phyloP scores from a whole-genome alignment of 2,888 invertebrate genomes.

The Meliscaeva auricollis region DNA sequence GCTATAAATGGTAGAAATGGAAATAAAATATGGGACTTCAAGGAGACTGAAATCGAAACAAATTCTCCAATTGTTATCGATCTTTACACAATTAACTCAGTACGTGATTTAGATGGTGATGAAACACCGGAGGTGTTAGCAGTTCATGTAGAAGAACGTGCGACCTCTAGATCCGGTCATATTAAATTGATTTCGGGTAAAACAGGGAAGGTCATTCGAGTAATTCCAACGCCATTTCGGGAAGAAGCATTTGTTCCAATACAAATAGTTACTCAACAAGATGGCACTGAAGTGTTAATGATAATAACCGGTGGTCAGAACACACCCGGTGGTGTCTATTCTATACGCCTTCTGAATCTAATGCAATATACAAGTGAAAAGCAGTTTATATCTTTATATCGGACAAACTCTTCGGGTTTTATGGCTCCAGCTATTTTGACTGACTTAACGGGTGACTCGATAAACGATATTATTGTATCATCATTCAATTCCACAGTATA shows the following conservation, averaged over 20 bases:
- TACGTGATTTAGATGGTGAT: constrained; percentile 89
- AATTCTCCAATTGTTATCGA: constrained; percentile 85
- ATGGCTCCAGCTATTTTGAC: constrained; percentile 88
- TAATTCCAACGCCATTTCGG: constrained; percentile 87
- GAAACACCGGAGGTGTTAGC: constrained; percentile 89
- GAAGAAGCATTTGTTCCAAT: constrained; percentile 90
- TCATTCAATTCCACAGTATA: constrained; percentile 89
- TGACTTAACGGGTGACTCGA: constrained; percentile 89
- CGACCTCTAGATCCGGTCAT: constrained; percentile 86
- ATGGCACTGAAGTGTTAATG: constrained; percentile 87
- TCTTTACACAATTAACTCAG: constrained; percentile 89
- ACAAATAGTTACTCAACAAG: constrained; percentile 86
- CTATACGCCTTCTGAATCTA: constrained; percentile 86
- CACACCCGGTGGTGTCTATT: constrained; percentile 89
- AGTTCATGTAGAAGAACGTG: constrained; percentile 87
- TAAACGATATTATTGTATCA: constrained; percentile 90
- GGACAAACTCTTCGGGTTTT: constrained; percentile 87
- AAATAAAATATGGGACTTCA: constrained; percentile 87
- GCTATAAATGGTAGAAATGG: constrained; percentile 89
- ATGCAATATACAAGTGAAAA: constrained; percentile 85
- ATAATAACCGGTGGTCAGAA: constrained; percentile 91
- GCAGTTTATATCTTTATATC: constrained; percentile 86
- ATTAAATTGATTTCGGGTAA: constrained; percentile 89
- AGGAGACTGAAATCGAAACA: constrained; percentile 82
- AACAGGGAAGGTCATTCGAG: constrained; percentile 87